A percentile compares a stretch with the other conserved stretches of the same genome.
phyloP scores from a whole-genome alignment of 1,140 invertebrate species.

The Rhagoletis zephyria region DNA sequence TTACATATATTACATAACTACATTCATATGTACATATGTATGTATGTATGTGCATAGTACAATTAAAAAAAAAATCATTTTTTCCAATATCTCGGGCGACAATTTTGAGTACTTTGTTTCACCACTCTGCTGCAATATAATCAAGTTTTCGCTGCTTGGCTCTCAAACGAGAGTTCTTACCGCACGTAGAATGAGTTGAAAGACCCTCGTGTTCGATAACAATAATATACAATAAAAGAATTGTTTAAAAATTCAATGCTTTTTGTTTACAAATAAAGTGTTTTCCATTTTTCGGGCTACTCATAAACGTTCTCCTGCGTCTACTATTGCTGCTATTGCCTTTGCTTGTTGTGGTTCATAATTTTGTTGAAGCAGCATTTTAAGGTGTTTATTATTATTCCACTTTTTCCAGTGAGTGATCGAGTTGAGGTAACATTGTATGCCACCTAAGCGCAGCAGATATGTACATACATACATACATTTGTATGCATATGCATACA shows the following conservation, averaged over 20 bases:
- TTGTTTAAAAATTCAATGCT: conserved; percentile 39
- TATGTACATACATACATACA: neutral
- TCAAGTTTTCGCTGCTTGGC: neutral
- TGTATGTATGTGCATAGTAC: neutral
- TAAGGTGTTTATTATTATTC: conserved; percentile 52
- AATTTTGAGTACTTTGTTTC: neutral
- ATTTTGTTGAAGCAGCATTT: conserved; percentile 47
- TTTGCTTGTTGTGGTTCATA: neutral
- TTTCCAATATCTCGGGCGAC: conserved; percentile 2
- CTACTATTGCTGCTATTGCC: neutral
- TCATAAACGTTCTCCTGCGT: neutral
- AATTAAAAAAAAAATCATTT: neutral
- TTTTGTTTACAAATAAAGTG: conserved; percentile 49
- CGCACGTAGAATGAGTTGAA: neutral
- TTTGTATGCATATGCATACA: neutral
- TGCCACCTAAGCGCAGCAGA: conserved; percentile 11
- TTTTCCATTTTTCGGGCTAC: conserved; percentile 1
- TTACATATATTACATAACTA: too few relatives aligned
- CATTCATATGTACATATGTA: too few relatives aligned
- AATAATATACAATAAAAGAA: neutral
- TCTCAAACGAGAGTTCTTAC: neutral
- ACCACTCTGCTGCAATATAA: neutral
- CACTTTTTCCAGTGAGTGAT: neutral
- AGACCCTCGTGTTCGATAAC: neutral
- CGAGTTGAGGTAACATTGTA: conserved; percentile 36